A percentile compares a stretch with the other conserved stretches of the same genome.
Evolutionary conservation across 2,797 vertebrate genomes (phyloP).

Genomic region (Neosilurus hyrtlii): DNA sequence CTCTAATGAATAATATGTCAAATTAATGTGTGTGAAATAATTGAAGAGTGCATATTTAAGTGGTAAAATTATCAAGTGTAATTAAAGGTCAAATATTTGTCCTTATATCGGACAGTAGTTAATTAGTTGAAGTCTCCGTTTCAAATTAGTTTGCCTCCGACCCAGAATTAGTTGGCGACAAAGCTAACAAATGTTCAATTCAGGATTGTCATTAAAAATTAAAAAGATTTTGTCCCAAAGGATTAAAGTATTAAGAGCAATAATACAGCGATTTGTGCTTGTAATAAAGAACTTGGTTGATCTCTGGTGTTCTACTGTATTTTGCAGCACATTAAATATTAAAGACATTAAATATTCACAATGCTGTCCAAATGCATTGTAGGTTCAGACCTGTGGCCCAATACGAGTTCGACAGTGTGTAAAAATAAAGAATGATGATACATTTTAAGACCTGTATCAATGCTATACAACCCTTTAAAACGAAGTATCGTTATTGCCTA

Average conservation of each 20-base stretch:
- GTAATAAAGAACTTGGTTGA: background rate
- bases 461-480: constrained; percentile 7
- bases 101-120: background rate
- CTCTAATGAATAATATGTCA: background rate
- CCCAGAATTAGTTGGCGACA: background rate
- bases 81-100: background rate
- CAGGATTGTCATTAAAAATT: background rate
- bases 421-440: constrained; percentile 24
- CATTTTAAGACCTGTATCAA: constrained; percentile 33
- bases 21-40: background rate
- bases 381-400: constrained; percentile 10
- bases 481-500: background rate
- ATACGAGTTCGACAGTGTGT: constrained; percentile 3
- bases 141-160: background rate
- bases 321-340: constrained; percentile 20
- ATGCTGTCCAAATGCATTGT: constrained; percentile 17
- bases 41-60: background rate
- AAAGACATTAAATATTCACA: constrained; percentile 57
- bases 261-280: constrained; percentile 12
- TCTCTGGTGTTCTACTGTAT: background rate
- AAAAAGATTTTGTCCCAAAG: background rate
- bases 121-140: background rate
- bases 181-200: background rate
- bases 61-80: background rate
- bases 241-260: background rate